A percentile compares a stretch with the other conserved stretches of the same genome.
phyloP scores from a whole-genome alignment of 2,888 invertebrate genomes.

The Philhelius pedissequus region DNA sequence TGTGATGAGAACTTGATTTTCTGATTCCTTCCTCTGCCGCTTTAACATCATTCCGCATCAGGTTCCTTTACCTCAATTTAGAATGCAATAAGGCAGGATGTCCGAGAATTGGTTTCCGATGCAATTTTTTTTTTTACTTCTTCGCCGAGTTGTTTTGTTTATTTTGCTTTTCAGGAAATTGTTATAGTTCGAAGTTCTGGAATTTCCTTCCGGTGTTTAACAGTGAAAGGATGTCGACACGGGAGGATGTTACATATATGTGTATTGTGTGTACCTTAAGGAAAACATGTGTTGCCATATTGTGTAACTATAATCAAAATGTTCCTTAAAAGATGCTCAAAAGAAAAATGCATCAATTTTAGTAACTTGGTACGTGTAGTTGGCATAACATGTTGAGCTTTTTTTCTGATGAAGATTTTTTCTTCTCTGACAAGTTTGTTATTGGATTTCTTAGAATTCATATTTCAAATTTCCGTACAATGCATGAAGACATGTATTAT shows the following conservation, averaged over 20 bases:
- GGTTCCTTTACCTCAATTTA: background rate
- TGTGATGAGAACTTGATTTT: conserved; percentile 4
- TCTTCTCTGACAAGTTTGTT: no score
- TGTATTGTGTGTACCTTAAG: no score
- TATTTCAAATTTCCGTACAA: no score
- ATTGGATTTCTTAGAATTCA: no score
- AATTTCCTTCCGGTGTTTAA: conserved; percentile 5
- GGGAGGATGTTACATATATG: conserved; percentile 9
- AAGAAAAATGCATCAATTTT: background rate
- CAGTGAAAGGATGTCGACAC: background rate
- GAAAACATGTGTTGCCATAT: background rate
- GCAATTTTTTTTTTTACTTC: background rate
- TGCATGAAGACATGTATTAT: no score
- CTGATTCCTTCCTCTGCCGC: background rate
- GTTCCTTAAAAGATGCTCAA: no score
- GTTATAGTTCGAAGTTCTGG: background rate
- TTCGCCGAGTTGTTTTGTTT: background rate
- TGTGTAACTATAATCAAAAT: background rate
- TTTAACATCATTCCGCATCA: background rate
- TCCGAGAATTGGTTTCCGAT: conserved; percentile 29
- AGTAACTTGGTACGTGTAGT: no score
- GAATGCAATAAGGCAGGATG: conserved; percentile 27
- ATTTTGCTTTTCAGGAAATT: background rate
- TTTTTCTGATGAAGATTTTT: no score
- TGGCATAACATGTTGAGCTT: no score